A percentile compares a stretch with the other conserved stretches of the same genome.
These are phyloP conservation scores for Sesia bembeciformis DNA, from an alignment of 2,888 invertebrate species.

Conservation along the genomic window DNA sequence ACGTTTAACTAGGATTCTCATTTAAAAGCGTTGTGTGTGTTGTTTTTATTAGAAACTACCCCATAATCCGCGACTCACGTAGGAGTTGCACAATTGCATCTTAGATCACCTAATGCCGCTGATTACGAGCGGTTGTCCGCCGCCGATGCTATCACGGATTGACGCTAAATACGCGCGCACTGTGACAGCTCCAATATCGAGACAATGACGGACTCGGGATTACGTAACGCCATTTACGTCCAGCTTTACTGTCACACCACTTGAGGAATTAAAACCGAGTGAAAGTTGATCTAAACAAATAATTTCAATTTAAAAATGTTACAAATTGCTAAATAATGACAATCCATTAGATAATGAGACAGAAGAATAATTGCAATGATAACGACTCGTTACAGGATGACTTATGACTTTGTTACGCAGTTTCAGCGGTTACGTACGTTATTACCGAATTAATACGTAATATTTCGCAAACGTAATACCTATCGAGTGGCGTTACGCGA, in stretches of 20 bases:
- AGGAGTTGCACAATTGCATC: conserved; percentile 46
- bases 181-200: conserved; percentile 66
- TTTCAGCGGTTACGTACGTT: conserved; percentile 51
- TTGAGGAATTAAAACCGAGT: conserved; percentile 30
- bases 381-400: not conserved
- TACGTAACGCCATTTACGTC: conserved; percentile 58
- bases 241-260: conserved; percentile 43
- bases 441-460: conserved; percentile 67
- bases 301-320: conserved; percentile 8
- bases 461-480: conserved; percentile 64
- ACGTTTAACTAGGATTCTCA: no score
- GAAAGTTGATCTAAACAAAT: conserved; percentile 28
- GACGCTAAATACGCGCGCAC: conserved; percentile 68
- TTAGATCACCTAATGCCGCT: conserved; percentile 50
- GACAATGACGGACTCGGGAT: conserved; percentile 62
- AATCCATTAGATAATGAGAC: not conserved
- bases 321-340: conserved; percentile 6
- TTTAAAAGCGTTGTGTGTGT: no score
- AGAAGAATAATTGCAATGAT: no score
- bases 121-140: conserved; percentile 37
- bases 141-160: conserved; percentile 65
- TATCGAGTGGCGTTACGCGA: conserved; percentile 59
- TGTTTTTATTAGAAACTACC: not conserved
- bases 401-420: conserved; percentile 16
- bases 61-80: conserved; percentile 20